Evolutionary conservation across 2,888 invertebrate genomes (phyloP).

Genomic region (Nephrocerus scutellatus): DNA sequence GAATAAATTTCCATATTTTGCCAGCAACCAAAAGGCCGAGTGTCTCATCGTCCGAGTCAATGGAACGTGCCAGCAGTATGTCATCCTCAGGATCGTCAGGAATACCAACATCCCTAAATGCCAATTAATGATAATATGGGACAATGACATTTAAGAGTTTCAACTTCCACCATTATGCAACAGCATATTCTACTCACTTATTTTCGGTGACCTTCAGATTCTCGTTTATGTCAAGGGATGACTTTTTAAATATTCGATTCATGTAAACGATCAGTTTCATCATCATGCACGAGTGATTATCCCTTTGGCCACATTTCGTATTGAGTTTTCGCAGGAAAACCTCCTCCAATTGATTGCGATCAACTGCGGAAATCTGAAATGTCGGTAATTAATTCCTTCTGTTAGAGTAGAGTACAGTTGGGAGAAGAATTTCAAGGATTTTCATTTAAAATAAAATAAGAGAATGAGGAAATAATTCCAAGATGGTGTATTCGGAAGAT

Average conservation of each 20-base stretch:
- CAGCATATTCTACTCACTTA: conserved; percentile 45
- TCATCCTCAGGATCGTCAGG: conserved; percentile 54
- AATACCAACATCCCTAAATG: conserved; percentile 33
- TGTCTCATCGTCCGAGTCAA: conserved; percentile 55
- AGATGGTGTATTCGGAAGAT: too few relatives aligned
- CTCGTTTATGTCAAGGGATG: conserved; percentile 68
- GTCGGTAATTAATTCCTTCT: neutral
- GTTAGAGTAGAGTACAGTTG: too few relatives aligned
- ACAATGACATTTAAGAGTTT: neutral
- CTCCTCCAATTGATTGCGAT: conserved; percentile 55
- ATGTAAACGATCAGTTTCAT: conserved; percentile 75
- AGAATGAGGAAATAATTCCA: too few relatives aligned
- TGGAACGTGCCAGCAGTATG: conserved; percentile 48
- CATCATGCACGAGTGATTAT: conserved; percentile 76
- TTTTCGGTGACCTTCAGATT: conserved; percentile 71
- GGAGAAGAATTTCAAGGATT: too few relatives aligned
- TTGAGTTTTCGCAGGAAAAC: conserved; percentile 67
- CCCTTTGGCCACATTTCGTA: conserved; percentile 67
- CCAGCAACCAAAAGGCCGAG: conserved; percentile 60
- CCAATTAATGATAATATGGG: conserved; percentile 1
- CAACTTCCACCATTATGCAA: neutral
- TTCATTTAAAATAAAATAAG: too few relatives aligned
- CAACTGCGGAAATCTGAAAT: conserved; percentile 46
- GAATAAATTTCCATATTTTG: conserved; percentile 69
- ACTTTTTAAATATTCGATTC: conserved; percentile 72